phyloP scores from a whole-genome alignment of 1,140 invertebrate species.

The Phymorhynchus buccinoides region DNA sequence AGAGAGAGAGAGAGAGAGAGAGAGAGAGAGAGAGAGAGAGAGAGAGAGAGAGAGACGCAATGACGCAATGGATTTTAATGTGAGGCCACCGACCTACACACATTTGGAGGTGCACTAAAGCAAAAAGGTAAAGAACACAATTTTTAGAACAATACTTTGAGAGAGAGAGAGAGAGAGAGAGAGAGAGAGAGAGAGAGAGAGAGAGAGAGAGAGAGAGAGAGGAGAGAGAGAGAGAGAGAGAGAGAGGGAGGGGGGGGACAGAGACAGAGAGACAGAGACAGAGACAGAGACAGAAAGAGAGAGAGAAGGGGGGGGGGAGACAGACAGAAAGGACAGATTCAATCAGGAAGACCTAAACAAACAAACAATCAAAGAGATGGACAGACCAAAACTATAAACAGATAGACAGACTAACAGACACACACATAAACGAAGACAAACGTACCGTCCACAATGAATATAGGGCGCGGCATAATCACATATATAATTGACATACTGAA shows the following conservation, averaged over 20 bases:
- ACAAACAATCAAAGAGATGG: neutral
- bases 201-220: neutral
- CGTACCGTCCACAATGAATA: too few relatives aligned
- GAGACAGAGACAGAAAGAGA: neutral
- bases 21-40: constrained; percentile 15
- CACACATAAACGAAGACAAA: too few relatives aligned
- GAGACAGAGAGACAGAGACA: neutral
- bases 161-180: too few relatives aligned
- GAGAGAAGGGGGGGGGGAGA: neutral
- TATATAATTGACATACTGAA: too few relatives aligned
- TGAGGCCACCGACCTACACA: neutral
- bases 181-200: too few relatives aligned
- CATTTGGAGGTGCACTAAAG: neutral
- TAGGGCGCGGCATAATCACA: too few relatives aligned
- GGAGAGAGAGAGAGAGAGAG: neutral
- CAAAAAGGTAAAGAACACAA: too few relatives aligned
- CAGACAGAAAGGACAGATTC: too few relatives aligned
- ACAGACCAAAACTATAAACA: neutral
- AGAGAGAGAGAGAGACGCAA: neutral
- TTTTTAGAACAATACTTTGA: too few relatives aligned
- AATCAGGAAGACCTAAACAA: too few relatives aligned
- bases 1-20: constrained; percentile 15
- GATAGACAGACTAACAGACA: too few relatives aligned
- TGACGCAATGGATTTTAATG: too few relatives aligned
- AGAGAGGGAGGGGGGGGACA: neutral